A percentile compares a stretch with the other conserved stretches of the same genome.
These are phyloP conservation scores for Sebastes glaucus DNA, from an alignment of 2,797 vertebrate genomes.

Conservation along the genomic window DNA sequence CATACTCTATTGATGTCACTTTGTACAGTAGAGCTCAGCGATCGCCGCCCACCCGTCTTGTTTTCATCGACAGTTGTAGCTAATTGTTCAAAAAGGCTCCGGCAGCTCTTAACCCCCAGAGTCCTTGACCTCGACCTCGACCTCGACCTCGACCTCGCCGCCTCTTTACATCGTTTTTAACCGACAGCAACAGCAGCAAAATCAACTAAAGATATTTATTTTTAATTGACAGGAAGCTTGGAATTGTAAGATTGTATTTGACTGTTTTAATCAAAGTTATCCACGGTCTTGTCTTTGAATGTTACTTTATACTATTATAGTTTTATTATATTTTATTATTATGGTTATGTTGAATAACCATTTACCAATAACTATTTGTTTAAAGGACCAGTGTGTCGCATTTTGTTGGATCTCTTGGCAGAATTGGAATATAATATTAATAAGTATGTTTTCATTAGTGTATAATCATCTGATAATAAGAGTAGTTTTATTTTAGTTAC, in stretches of 20 bases:
- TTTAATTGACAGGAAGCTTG: slow-evolving; percentile 1
- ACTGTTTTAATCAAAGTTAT: not conserved
- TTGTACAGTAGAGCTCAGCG: slow-evolving; percentile 48
- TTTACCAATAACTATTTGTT: not conserved
- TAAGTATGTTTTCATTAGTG: too few species aligned
- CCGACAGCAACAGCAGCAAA: not conserved
- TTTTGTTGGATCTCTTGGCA: too few species aligned
- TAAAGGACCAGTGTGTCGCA: not conserved
- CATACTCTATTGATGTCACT: slow-evolving; percentile 68
- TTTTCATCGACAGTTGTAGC: slow-evolving; percentile 17
- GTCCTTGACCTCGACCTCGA: not conserved
- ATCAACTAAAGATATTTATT: not conserved
- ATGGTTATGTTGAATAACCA: not conserved
- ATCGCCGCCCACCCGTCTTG: not conserved
- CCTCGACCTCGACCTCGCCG: too few species aligned
- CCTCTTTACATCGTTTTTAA: not conserved
- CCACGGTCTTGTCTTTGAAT: not conserved
- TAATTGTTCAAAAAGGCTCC: not conserved
- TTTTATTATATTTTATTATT: not conserved
- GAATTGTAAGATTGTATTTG: not conserved
- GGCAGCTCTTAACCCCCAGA: not conserved
- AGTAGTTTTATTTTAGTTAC: too few species aligned
- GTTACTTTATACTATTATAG: not conserved
- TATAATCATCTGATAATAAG: too few species aligned
- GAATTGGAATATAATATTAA: too few species aligned